Evolutionary conservation across 1,140 invertebrate genomes (phyloP).

Genomic region (Drosophila orosa): DNA sequence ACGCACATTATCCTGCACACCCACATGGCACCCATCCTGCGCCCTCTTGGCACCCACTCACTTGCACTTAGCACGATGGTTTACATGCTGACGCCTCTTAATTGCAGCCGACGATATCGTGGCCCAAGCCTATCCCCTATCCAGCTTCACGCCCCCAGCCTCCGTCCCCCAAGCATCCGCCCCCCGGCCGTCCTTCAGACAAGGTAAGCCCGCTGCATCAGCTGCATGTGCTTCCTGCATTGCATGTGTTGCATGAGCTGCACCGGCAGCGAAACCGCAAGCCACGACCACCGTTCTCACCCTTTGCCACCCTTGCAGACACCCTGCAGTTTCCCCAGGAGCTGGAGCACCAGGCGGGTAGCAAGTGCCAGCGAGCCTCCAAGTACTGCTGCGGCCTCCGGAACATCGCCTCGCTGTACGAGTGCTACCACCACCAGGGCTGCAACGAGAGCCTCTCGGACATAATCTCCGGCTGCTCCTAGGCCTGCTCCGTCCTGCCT

Average conservation of each 20-base stretch:
- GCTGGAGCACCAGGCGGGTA: constrained; percentile 23
- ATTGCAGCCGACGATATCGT: constrained; percentile 51
- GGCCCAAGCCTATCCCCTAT: constrained; percentile 4
- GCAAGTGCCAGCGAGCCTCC: constrained; percentile 49
- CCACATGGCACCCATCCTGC: neutral
- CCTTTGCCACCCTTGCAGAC: constrained; percentile 29
- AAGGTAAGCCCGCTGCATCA: constrained; percentile 35
- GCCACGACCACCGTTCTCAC: constrained; percentile 4
- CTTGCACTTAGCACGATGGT: constrained; percentile 44
- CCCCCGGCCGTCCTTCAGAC: constrained; percentile 22
- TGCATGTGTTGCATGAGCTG: constrained; percentile 1
- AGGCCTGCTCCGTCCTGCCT: constrained; percentile 16
- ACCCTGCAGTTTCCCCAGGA: constrained; percentile 51
- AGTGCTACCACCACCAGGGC: constrained; percentile 50
- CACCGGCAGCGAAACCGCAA: constrained; percentile 10
- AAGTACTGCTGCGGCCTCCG: constrained; percentile 41
- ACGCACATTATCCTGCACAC: constrained; percentile 7
- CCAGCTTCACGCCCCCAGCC: constrained; percentile 2
- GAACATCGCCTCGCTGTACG: constrained; percentile 46
- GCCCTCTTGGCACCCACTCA: constrained; percentile 10
- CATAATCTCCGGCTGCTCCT: constrained; percentile 59
- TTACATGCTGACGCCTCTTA: constrained; percentile 67
- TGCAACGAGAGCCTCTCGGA: constrained; percentile 49
- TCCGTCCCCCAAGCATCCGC: neutral
- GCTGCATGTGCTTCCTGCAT: neutral